Base-by-base conservation (phyloP, 1,140 invertebrate species). In the Cyrtorhinus lividipennis region DNA sequence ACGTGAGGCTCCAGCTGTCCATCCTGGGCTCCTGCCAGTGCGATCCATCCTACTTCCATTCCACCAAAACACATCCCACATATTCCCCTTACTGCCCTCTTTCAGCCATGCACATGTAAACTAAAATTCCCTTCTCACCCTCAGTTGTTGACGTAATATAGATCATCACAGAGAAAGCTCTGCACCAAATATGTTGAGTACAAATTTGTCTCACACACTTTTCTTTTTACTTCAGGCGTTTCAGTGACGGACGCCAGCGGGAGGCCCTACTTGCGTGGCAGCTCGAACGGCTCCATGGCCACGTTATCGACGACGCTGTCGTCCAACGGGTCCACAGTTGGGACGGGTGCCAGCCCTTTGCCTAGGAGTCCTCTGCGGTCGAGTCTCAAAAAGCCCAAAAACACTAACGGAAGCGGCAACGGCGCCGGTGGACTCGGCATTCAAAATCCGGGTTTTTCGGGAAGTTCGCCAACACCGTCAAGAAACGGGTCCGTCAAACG, bases 401-500 rank as follows among this genome's bases (percentile, higher is more conserved):
- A 84, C 20, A 68, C 75, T 58, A 65, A 73, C 64, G n/a, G n/a
- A n/a, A n/a, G n/a, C n/a, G 24, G 2, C 20, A 38, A 62, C 18
- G 53, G 26, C 5, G 64, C 78, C 62, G 77, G 77, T 23, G 81
- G 78, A 24, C 73, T 89, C 20, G 88, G 88, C n/a, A 90, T 90
- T 30, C 87, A 88, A 65, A 90, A 92, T 76, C 88, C 87, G 0
- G 88, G 87, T 20, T 88, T 85, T 67, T 87, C 85, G 1, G 81
- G 84, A 1, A 82, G 85, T 62, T 90, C 87, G 12, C 88, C 87
- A 1, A 86, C 87, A 0, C 74, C 90, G 13, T 82, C 84, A 23
- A 78, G 88, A 45, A 90, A 90, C 67, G 87, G 87, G 0, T 89
- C 86, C 67, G 84, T 88, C 64, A 90, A 90, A 70, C 90, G 90